phyloP scores from a whole-genome alignment of 2,888 invertebrate genomes.

The Acrobasis repandana region DNA sequence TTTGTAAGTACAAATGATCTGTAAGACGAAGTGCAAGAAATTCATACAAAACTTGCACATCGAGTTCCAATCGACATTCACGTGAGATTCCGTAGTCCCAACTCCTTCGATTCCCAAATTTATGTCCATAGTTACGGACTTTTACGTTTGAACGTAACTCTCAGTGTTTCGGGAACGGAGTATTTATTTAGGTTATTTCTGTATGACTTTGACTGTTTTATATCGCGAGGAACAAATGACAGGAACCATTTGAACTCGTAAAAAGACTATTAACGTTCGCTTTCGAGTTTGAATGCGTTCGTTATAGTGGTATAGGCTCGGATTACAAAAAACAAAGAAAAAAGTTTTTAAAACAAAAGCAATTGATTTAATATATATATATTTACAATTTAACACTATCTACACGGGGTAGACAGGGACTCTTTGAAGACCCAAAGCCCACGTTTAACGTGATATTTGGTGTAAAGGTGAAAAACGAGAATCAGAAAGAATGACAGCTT shows the following conservation, averaged over 20 bases:
- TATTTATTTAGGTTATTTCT: slow-evolving; percentile 23
- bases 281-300: slow-evolving; percentile 19
- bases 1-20: no score
- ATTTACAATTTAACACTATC: no score
- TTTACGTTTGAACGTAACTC: slow-evolving; percentile 42
- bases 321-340: not conserved
- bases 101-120: slow-evolving; percentile 42
- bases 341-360: slow-evolving; percentile 1
- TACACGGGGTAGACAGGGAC: no score
- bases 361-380: not conserved
- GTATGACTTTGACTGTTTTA: slow-evolving; percentile 22
- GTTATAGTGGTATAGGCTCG: slow-evolving; percentile 10
- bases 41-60: not conserved
- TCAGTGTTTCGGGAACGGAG: slow-evolving; percentile 20
- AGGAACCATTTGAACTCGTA: slow-evolving; percentile 20
- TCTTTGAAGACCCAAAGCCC: no score
- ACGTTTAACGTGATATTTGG: no score
- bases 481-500: no score
- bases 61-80: slow-evolving; percentile 25
- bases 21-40: not conserved
- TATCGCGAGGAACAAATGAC: slow-evolving; percentile 21
- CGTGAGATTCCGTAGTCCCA: slow-evolving; percentile 23
- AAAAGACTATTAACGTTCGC: slow-evolving; percentile 18
- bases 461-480: no score
- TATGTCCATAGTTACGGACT: slow-evolving; percentile 51